These are phyloP conservation scores for Odontomachus brunneus DNA, from an alignment of 1,140 invertebrate species.

Conservation along the genomic window DNA sequence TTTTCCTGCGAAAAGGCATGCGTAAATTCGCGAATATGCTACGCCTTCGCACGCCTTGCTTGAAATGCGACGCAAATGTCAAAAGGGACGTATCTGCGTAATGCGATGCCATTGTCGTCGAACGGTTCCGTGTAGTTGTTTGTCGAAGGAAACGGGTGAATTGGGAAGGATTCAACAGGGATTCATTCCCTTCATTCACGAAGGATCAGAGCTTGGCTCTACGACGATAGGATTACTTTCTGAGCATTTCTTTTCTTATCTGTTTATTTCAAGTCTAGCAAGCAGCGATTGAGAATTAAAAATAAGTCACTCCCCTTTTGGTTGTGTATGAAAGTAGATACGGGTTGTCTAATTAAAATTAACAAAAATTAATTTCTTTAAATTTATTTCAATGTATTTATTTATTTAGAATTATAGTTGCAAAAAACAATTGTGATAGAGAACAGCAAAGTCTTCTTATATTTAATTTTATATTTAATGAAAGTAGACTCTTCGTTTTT, in stretches of 20 bases:
- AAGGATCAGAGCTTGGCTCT: background rate
- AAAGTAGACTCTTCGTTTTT: background rate
- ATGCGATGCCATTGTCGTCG: background rate
- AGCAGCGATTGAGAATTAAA: background rate
- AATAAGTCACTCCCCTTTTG: background rate
- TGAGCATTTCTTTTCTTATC: background rate
- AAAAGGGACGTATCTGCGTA: too few species aligned
- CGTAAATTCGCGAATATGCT: constrained; percentile 34
- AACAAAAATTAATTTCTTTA: too few species aligned
- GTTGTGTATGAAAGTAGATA: background rate
- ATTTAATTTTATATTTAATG: background rate
- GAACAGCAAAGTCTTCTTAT: background rate
- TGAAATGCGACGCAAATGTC: constrained; percentile 6
- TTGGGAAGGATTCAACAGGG: background rate
- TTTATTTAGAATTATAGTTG: background rate
- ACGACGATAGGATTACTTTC: background rate
- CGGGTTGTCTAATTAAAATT: too few species aligned
- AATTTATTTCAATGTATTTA: too few species aligned
- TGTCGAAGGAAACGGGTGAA: background rate
- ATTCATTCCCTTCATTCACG: background rate
- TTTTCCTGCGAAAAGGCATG: constrained; percentile 48
- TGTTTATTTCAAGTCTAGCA: background rate
- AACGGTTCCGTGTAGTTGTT: background rate
- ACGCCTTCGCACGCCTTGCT: background rate
- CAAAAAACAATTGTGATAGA: background rate